These are phyloP conservation scores for Podarcis raffonei DNA, from an alignment of 2,113 vertebrate species.

Conservation along the genomic window DNA sequence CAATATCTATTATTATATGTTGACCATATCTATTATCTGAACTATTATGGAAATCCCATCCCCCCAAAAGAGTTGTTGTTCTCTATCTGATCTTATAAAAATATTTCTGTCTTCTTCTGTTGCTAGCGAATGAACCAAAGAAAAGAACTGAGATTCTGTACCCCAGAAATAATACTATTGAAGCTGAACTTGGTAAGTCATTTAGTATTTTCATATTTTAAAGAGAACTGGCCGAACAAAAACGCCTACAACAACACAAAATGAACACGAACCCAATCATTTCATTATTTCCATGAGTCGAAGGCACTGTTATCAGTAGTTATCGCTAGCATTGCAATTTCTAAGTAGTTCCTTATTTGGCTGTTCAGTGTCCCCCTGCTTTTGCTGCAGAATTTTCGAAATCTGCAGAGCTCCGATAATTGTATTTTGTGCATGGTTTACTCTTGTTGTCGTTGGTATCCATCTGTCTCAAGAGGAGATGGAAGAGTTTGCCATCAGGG, in stretches of 20 bases:
- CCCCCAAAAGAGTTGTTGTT: neutral
- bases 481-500: too few relatives aligned
- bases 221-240: neutral
- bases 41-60: neutral
- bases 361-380: too few relatives aligned
- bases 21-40: neutral
- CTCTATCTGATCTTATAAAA: neutral
- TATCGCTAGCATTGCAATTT: neutral
- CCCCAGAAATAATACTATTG: slow-evolving; percentile 73
- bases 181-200: slow-evolving; percentile 75
- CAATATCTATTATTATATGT: too few relatives aligned
- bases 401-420: too few relatives aligned
- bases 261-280: neutral
- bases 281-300: neutral
- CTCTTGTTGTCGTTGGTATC: too few relatives aligned
- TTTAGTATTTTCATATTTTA: neutral
- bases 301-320: neutral
- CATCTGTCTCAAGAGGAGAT: too few relatives aligned
- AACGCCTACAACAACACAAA: neutral
- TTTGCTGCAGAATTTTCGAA: too few relatives aligned
- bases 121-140: neutral
- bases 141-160: slow-evolving; percentile 67
- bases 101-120: neutral
- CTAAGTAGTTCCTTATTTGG: neutral
- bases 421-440: too few relatives aligned